Evolutionary conservation across 2,797 vertebrate genomes (phyloP).

Genomic region (Emys orbicularis): DNA sequence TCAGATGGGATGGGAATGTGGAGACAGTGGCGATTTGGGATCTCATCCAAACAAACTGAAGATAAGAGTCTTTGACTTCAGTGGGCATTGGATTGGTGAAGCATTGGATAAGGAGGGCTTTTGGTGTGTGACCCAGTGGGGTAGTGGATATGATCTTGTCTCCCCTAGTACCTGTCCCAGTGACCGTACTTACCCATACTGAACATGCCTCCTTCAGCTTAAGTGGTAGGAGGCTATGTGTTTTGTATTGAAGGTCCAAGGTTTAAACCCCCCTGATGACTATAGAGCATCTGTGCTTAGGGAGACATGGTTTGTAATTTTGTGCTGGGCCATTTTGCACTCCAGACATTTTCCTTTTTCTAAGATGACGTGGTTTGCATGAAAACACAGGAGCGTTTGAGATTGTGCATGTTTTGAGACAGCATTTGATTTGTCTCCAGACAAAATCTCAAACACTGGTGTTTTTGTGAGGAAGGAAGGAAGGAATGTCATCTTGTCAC

Average conservation of each 20-base stretch:
- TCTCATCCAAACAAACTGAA: not conserved
- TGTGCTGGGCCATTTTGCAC: not conserved
- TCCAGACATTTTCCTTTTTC: not conserved
- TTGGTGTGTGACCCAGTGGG: not conserved
- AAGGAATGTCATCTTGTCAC: not conserved
- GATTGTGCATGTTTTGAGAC: not conserved
- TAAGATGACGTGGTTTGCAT: not conserved
- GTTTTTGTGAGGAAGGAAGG: not conserved
- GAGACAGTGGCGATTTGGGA: not conserved
- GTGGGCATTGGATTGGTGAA: not conserved
- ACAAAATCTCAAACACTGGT: not conserved
- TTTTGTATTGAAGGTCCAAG: not conserved
- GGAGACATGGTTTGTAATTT: not conserved
- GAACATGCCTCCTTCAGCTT: not conserved
- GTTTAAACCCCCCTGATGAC: not conserved
- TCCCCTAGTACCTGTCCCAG: not conserved
- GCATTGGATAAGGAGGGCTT: not conserved
- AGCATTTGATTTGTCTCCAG: not conserved
- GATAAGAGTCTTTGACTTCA: not conserved
- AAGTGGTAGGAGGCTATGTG: not conserved
- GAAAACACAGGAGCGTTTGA: not conserved
- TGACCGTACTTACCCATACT: not conserved
- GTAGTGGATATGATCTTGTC: not conserved
- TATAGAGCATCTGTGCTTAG: not conserved
- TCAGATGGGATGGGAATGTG: not conserved